phyloP scores from a whole-genome alignment of 2,797 vertebrate genomes.

The Labroides dimidiatus region DNA sequence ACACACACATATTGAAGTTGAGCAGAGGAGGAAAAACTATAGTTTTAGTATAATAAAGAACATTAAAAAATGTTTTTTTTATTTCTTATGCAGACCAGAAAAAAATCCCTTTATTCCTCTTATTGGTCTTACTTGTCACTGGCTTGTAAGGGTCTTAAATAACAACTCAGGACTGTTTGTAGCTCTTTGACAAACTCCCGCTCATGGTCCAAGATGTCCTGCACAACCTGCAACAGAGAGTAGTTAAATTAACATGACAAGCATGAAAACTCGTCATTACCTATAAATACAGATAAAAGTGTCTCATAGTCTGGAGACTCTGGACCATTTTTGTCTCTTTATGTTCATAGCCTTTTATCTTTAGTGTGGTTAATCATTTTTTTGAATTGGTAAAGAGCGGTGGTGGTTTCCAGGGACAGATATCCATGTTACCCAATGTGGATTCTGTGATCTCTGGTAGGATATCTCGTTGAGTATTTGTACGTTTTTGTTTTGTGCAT shows the following conservation, averaged over 20 bases:
- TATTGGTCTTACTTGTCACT: slow-evolving; percentile 92
- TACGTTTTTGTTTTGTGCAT: too few species aligned
- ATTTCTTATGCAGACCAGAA: too few species aligned
- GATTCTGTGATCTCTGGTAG: too few species aligned
- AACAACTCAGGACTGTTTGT: slow-evolving; percentile 90
- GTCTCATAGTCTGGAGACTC: background rate
- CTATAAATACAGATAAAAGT: background rate
- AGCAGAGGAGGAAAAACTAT: background rate
- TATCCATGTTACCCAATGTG: too few species aligned
- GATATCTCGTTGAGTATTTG: too few species aligned
- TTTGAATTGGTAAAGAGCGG: too few species aligned
- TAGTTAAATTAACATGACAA: background rate
- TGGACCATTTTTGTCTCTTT: too few species aligned
- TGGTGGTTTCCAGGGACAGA: too few species aligned
- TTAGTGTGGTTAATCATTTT: background rate
- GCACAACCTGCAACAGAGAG: slow-evolving; percentile 88
- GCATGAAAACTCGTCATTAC: background rate
- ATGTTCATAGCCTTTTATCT: background rate
- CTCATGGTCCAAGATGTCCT: slow-evolving; percentile 97
- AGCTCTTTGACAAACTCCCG: slow-evolving; percentile 96
- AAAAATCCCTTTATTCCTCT: background rate
- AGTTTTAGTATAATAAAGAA: background rate
- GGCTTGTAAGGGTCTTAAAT: slow-evolving; percentile 92
- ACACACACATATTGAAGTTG: slow-evolving; percentile 5
- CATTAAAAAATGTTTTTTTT: too few species aligned